A percentile compares a stretch with the other conserved stretches of the same genome.
phyloP scores from a whole-genome alignment of 2,888 invertebrate genomes.

The Chromoteleia sp. region DNA sequence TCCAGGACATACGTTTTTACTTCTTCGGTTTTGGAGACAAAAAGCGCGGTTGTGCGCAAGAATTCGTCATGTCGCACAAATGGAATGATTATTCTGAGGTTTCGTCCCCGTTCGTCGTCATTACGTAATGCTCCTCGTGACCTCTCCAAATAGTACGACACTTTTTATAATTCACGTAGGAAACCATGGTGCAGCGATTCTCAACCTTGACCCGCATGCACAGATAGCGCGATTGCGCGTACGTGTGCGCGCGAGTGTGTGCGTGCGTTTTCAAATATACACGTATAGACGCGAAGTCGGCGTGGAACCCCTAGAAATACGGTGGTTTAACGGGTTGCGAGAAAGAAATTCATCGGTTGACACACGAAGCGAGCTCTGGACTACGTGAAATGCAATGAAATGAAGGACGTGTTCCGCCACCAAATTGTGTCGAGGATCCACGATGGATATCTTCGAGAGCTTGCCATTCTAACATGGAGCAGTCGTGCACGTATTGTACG shows the following conservation, averaged over 20 bases:
- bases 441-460: conserved; percentile 74
- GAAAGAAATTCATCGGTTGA: conserved; percentile 72
- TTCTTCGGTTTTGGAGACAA: conserved; percentile 31
- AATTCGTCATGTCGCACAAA: conserved; percentile 45
- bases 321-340: conserved; percentile 70
- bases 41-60: conserved; percentile 5
- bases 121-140: conserved; percentile 54
- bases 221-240: conserved; percentile 29
- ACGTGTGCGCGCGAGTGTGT: conserved; percentile 21
- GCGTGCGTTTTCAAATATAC: conserved; percentile 14
- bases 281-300: conserved; percentile 7
- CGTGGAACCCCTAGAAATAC: conserved; percentile 73
- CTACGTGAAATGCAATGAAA: conserved; percentile 77
- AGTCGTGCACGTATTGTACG: conserved; percentile 70
- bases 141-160: conserved; percentile 51
- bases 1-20: conserved; percentile 33
- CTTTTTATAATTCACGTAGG: conserved; percentile 62
- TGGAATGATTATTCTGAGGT: conserved; percentile 58
- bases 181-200: conserved; percentile 71
- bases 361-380: conserved; percentile 66
- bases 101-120: conserved; percentile 50
- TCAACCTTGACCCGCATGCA: conserved; percentile 81
- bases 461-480: conserved; percentile 65
- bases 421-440: conserved; percentile 81
- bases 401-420: conserved; percentile 78